These are phyloP conservation scores for Amphipoea oculea DNA, from an alignment of 2,888 invertebrate genomes.

Conservation along the genomic window DNA sequence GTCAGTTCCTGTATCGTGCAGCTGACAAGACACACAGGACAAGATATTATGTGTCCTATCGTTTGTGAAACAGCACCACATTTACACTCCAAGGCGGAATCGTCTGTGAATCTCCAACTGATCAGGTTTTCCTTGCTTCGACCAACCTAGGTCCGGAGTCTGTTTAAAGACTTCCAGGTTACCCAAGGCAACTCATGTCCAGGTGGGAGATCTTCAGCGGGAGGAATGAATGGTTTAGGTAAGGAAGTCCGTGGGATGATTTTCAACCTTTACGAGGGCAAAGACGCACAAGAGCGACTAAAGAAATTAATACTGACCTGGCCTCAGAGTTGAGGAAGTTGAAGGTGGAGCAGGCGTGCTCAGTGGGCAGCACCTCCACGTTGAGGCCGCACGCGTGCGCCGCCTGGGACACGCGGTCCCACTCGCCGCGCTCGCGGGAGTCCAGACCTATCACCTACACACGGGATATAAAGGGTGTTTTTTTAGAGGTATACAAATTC, in stretches of 20 bases:
- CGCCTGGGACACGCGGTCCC: conserved; percentile 71
- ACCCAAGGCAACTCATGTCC: background rate
- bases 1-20: background rate
- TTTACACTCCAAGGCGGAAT: background rate
- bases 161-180: no score
- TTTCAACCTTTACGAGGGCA: background rate
- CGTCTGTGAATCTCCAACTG: no score
- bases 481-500: no score
- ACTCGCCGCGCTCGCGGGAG: conserved; percentile 68
- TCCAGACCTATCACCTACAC: conserved; percentile 82
- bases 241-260: background rate
- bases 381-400: conserved; percentile 85
- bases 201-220: background rate
- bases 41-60: background rate
- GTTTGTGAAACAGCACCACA: background rate
- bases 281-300: background rate
- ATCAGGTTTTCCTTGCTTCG: no score
- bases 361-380: conserved; percentile 95
- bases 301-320: conserved; percentile 81
- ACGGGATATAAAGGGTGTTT: background rate
- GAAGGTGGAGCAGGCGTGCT: conserved; percentile 96
- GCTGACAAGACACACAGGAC: background rate
- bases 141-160: no score
- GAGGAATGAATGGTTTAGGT: background rate
- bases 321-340: conserved; percentile 97